These are phyloP conservation scores for Dryas iulia DNA, from an alignment of 1,140 invertebrate species.

Conservation along the genomic window DNA sequence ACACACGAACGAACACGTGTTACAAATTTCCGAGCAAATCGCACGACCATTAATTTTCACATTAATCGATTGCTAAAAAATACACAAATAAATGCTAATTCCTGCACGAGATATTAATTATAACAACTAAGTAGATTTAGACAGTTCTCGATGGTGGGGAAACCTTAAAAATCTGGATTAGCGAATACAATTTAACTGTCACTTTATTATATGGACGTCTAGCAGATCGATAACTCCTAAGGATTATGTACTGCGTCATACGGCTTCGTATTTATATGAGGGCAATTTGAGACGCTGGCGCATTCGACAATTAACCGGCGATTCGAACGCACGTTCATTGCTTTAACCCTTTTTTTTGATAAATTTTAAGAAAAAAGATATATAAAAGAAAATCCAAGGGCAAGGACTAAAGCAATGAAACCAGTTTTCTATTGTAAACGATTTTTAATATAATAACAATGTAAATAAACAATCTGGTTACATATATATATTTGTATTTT, in stretches of 20 bases:
- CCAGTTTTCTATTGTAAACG: conserved; percentile 45
- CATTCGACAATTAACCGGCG: conserved; percentile 29
- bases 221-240: conserved; percentile 33
- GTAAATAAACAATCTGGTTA: conserved; percentile 19
- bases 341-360: conserved; percentile 61
- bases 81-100: not conserved
- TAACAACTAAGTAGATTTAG: not conserved
- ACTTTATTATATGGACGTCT: not conserved
- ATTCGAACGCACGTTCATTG: conserved; percentile 62
- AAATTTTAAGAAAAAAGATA: conserved; percentile 25
- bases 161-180: conserved; percentile 1
- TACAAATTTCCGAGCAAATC: too few relatives aligned
- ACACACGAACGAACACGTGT: too few relatives aligned
- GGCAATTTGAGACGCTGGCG: conserved; percentile 21
- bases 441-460: conserved; percentile 42
- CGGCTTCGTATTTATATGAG: conserved; percentile 51
- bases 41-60: not conserved
- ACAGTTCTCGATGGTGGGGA: not conserved
- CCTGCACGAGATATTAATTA: not conserved
- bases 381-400: conserved; percentile 36
- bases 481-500: not conserved
- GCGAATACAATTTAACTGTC: not conserved
- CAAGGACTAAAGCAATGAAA: conserved; percentile 76
- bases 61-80: not conserved
- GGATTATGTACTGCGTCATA: conserved; percentile 38